phyloP scores from a whole-genome alignment of 2,888 invertebrate species.

The Metacarcinus magister region DNA sequence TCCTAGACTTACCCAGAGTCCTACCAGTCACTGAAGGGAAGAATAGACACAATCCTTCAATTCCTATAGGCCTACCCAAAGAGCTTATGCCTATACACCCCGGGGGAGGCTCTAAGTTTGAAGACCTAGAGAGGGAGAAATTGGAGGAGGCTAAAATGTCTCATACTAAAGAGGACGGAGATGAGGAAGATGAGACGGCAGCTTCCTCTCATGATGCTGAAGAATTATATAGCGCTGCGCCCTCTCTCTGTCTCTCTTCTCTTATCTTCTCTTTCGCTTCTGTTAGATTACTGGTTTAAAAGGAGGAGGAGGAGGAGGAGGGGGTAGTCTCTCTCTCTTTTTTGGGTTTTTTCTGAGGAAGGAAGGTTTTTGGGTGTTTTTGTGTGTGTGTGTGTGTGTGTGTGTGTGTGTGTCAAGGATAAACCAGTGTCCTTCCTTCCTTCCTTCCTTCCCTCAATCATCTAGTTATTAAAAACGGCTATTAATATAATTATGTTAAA shows the following conservation, averaged over 20 bases:
- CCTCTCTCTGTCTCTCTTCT: constrained; percentile 68
- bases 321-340: background rate
- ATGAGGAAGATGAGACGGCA: constrained; percentile 45
- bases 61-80: constrained; percentile 63
- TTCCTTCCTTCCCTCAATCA: background rate
- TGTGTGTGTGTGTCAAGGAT: background rate
- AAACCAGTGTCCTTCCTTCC: background rate
- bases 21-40: constrained; percentile 74
- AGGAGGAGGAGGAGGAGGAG: too few species aligned
- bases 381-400: background rate
- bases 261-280: constrained; percentile 66
- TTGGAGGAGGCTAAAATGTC: constrained; percentile 71
- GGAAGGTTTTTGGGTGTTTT: background rate
- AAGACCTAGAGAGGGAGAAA: constrained; percentile 70
- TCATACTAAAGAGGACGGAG: constrained; percentile 49
- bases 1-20: constrained; percentile 61
- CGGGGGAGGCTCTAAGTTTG: constrained; percentile 68
- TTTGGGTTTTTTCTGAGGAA: background rate
- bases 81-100: constrained; percentile 75
- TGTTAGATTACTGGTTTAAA: constrained; percentile 63
- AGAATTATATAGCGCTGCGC: constrained; percentile 66
- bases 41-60: background rate
- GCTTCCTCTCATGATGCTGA: constrained; percentile 68
- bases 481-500: background rate
- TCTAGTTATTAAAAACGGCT: background rate